phyloP scores from a whole-genome alignment of 2,888 invertebrate species.

The Cataglyphis livida region DNA sequence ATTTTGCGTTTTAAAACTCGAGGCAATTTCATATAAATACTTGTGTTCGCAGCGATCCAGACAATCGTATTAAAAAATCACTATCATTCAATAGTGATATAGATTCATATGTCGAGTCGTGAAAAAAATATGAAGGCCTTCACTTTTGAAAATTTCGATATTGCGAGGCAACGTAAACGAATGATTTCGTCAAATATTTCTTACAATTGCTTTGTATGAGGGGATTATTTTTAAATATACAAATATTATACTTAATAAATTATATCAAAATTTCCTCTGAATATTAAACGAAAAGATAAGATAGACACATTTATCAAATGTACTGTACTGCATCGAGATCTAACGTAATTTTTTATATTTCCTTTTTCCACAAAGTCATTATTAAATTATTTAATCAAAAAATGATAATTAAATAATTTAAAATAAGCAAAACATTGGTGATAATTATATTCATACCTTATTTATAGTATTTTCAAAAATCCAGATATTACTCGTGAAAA shows the following conservation, averaged over 20 bases:
- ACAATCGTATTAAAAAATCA: neutral
- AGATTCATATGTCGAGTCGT: neutral
- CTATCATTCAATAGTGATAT: neutral
- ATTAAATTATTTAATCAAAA: neutral
- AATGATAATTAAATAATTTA: neutral
- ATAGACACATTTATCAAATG: neutral
- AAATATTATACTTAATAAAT: neutral
- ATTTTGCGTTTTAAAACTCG: conserved; percentile 5
- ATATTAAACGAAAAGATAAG: neutral
- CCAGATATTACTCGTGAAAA: neutral
- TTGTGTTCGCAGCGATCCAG: neutral
- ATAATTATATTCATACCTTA: neutral
- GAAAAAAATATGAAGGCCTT: conserved; percentile 2
- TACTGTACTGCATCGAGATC: neutral
- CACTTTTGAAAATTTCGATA: conserved; percentile 3
- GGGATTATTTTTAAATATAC: neutral
- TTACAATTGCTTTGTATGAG: neutral
- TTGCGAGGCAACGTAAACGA: neutral
- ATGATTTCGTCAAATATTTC: neutral
- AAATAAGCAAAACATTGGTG: neutral
- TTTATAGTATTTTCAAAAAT: neutral
- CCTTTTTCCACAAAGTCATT: neutral
- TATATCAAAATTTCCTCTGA: neutral
- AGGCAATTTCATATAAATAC: neutral
- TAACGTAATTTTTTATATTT: neutral